Base-by-base conservation (phyloP, 1,140 invertebrate genomes). In the Chrysoperla carnea region DNA sequence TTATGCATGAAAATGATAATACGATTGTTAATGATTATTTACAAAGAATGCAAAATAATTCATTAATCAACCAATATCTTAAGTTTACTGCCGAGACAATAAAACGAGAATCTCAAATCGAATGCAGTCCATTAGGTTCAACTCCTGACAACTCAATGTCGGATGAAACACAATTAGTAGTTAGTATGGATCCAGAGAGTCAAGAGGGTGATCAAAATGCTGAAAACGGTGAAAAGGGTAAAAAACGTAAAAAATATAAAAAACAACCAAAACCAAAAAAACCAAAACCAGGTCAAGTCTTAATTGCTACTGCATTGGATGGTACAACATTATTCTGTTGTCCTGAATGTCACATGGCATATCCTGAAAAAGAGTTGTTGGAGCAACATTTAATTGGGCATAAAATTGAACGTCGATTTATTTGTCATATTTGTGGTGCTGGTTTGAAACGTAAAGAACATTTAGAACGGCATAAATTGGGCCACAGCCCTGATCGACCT, bases 361-460 rank as follows among this genome's bases (percentile, higher is more conserved):
- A 82, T 56, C 75, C 78, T 0, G 78, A 81, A 43, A 83, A 82
- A 51, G 78, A 81, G 45, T 63, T 80, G 37, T 59, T 84, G 1
- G 80, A 85, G 52, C 72, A 80, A 49, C 81, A 85, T 62, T 60
- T 84, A 7, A 68, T 76, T 6, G 76, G 74, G 7, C 81, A 84
- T 52, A 81, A 83, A 56, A 81, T 83, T 36, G 81, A 83, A 53
- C 66, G 81, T 51, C 63, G 81, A 44, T 73, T 72, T 42, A 70
- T 61, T 37, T 73, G 69, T 47, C 69, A 72, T 48, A 70, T 72
- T 17, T 72, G 70, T 49, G 71, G 69, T n/a, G 68, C 65, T 45
- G 81, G 79, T 2, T 55, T 85, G 27, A 85, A 85, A 51, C 70
- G 81, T 6, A 83, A 83, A 54, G 81, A 85, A 55, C 81, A 85